Conservation (phyloP, 2,113 vertebrate genomes). For the Gadus macrocephalus region DNA sequence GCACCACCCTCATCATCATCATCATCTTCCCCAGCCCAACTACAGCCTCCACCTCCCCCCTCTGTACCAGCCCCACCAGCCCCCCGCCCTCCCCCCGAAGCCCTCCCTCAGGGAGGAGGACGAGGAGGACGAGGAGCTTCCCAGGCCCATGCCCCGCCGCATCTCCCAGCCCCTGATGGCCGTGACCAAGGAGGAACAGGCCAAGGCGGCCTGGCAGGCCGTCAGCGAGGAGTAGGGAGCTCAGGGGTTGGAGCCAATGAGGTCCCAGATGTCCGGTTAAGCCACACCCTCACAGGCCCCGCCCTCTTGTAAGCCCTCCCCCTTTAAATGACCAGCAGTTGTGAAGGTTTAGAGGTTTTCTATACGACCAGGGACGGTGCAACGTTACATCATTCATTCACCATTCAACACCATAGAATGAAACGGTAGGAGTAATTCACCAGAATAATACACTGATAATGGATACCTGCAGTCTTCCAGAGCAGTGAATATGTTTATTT, state of each 20-base stretch:
- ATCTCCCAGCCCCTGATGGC: constrained; percentile 80
- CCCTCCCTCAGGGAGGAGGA: constrained; percentile 85
- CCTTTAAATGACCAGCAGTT: no score
- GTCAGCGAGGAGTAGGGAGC: constrained; percentile 78
- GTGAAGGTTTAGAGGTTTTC: no score
- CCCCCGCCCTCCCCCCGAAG: constrained; percentile 84
- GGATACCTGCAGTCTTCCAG: no score
- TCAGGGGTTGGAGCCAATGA: not conserved
- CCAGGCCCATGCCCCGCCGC: constrained; percentile 81
- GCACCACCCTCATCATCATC: constrained; percentile 71
- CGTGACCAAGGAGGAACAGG: constrained; percentile 83
- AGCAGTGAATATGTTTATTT: no score
- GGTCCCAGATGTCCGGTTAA: not conserved
- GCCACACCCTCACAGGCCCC: no score
- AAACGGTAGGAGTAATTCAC: no score
- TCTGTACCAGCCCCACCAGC: constrained; percentile 69
- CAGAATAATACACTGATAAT: no score
- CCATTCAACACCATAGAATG: no score
- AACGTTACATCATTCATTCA: no score
- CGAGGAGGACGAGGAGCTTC: constrained; percentile 68
- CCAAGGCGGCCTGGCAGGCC: constrained; percentile 90
- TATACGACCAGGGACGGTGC: no score
- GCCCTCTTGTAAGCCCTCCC: no score
- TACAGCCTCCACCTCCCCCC: constrained; percentile 56
- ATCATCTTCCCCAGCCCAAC: constrained; percentile 23